A percentile compares a stretch with the other conserved stretches of the same genome.
Conservation (phyloP, 1,140 invertebrate genomes). For the Drosophila melanogaster region Release_6_plus_ISO1_MT NT_033777.3:27376001-27376500, state of each 20-base stretch:
- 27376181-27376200: slow-evolving; percentile 64
- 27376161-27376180: slow-evolving; percentile 73
- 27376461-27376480: slow-evolving; percentile 80
- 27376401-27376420: slow-evolving; percentile 24
- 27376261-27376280: slow-evolving; percentile 59
- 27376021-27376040: slow-evolving; percentile 36
- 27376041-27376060: slow-evolving; percentile 59
- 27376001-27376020: slow-evolving; percentile 1
- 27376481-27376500: slow-evolving; percentile 75
- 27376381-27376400: slow-evolving; percentile 6
- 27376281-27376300: slow-evolving; percentile 4
- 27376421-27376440: slow-evolving; percentile 64
- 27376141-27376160: slow-evolving; percentile 80
- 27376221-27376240: slow-evolving; percentile 57
- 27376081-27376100: slow-evolving; percentile 52
- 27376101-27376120: slow-evolving; percentile 60
- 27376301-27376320: slow-evolving; percentile 21
- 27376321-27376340: slow-evolving; percentile 9
- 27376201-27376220: slow-evolving; percentile 19
- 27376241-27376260: slow-evolving; percentile 76
- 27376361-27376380: slow-evolving; percentile 54
- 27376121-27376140: slow-evolving; percentile 72
- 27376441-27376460: slow-evolving; percentile 80
- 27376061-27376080: slow-evolving; percentile 54
- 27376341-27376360: slow-evolving; percentile 29